Base-by-base conservation (phyloP, 1,140 invertebrate species). In the Sarcophaga peregrina region DNA sequence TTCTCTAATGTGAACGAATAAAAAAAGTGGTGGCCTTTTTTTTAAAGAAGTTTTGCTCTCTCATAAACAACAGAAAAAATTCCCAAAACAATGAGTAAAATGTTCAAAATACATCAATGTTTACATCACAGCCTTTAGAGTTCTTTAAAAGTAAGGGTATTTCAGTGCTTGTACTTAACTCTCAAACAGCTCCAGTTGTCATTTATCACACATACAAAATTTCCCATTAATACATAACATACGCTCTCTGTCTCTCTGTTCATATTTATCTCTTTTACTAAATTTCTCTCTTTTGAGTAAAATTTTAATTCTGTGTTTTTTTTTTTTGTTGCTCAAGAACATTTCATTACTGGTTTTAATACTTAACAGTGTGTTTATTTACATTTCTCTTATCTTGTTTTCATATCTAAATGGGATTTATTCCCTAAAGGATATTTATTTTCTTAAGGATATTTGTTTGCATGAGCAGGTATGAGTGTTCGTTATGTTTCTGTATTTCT, bases 341-440 rank as follows among this genome's bases (percentile, higher is more conserved):
- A 37, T 37, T 37, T 37, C 25, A 37, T 37, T 37, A 2, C 4
- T 4, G 4, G 25, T 37, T 37, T 37, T 37, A 37, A 37, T 37
- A 37, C 25, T 37, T 37, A 37, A 37, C 25, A 58, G 62, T 9
- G 17, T 68, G 17, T 68, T 68, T 68, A 68, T 68, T 68, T 68
- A 20, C 10, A 6, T 68, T 8, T 68, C 62, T 68, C 5, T 68
- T 68, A 8, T 17, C 15, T 68, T 68, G 58, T 68, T 68, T 68
- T 68, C 17, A 17, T 68, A 20, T 68, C 62, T 68, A 68, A 68
- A 68, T 68, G 17, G 6, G 62, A 68, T 68, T 68, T 68, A 68
- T 68, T 68, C 62, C 17, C 25, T 25, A 17, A 68, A 68, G 62
- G 62, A 68, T 68, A 68, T 68, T 68, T 68, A 68, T 68, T 68